A percentile compares a stretch with the other conserved stretches of the same genome.
These are phyloP conservation scores for Microcaecilia unicolor DNA, from an alignment of 2,797 vertebrate species.

Conservation along the genomic window DNA sequence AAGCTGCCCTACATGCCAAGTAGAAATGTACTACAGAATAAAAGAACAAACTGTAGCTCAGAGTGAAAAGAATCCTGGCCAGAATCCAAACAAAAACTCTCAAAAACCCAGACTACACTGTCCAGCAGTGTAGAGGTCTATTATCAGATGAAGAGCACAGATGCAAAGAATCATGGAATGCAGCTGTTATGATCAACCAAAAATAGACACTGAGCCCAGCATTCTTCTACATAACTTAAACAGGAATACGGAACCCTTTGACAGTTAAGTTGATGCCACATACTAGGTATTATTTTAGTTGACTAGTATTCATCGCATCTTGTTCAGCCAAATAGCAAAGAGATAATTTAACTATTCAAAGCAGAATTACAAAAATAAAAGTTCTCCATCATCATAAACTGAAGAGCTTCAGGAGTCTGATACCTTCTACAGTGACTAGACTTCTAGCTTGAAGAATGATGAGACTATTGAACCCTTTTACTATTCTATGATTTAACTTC, in stretches of 20 bases:
- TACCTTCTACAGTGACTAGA: too few species aligned
- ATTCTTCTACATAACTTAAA: constrained; percentile 26
- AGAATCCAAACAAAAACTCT: constrained; percentile 6
- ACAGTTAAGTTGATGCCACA: constrained; percentile 11
- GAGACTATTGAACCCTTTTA: too few species aligned
- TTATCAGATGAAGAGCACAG: constrained; percentile 13
- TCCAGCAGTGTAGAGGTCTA: not conserved
- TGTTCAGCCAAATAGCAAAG: not conserved
- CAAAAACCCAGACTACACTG: constrained; percentile 13
- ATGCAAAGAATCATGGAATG: constrained; percentile 26
- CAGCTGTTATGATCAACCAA: constrained; percentile 22
- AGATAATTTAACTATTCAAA: not conserved
- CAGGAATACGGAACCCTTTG: constrained; percentile 17
- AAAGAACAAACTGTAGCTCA: not conserved
- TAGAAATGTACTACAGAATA: constrained; percentile 3
- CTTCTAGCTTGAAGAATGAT: too few species aligned
- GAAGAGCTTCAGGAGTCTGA: too few species aligned
- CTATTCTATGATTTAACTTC: too few species aligned
- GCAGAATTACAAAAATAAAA: too few species aligned
- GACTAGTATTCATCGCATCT: constrained; percentile 4
- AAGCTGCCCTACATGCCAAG: not conserved
- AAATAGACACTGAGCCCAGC: constrained; percentile 28
- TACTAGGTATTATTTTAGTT: constrained; percentile 1
- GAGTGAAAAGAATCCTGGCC: constrained; percentile 15
- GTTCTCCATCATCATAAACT: too few species aligned